phyloP scores from a whole-genome alignment of 2,113 vertebrate genomes.

The Lampris incognitus region DNA sequence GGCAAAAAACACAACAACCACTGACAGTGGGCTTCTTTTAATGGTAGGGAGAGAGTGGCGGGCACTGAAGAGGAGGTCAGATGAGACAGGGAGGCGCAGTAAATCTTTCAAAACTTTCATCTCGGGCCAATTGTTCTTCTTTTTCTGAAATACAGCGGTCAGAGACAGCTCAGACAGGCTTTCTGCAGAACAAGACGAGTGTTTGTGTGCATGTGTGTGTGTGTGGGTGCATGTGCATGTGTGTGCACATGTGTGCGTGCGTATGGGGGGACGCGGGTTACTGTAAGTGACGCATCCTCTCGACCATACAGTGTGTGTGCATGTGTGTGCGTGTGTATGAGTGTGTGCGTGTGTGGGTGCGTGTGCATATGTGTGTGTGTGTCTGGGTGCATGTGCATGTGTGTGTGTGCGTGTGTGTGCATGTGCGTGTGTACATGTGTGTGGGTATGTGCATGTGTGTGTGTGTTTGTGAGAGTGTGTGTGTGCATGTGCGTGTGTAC shows the following conservation, averaged over 20 bases:
- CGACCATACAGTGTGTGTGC: constrained; percentile 23
- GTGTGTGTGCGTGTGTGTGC: not conserved
- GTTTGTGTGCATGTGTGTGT: not conserved
- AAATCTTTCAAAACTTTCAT: constrained; percentile 50
- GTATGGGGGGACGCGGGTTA: constrained; percentile 6
- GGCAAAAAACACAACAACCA: constrained; percentile 12
- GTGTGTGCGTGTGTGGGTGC: no score
- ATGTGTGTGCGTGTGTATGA: not conserved
- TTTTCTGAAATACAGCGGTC: constrained; percentile 26
- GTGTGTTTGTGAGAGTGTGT: no score
- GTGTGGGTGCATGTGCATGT: no score
- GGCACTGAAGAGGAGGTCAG: constrained; percentile 23
- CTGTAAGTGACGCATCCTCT: constrained; percentile 51
- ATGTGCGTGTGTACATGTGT: not conserved
- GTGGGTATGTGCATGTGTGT: no score
- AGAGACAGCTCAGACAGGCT: not conserved
- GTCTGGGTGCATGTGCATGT: not conserved
- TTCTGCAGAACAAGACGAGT: not conserved
- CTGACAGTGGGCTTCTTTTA: constrained; percentile 63
- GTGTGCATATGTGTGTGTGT: not conserved
- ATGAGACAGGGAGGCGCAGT: constrained; percentile 28
- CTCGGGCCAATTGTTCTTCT: constrained; percentile 48
- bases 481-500: no score
- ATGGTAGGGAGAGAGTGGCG: constrained; percentile 59
- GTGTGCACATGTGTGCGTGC: no score